Evolutionary conservation across 2,113 vertebrate species (phyloP).

Genomic region (Hemicordylus capensis): DNA sequence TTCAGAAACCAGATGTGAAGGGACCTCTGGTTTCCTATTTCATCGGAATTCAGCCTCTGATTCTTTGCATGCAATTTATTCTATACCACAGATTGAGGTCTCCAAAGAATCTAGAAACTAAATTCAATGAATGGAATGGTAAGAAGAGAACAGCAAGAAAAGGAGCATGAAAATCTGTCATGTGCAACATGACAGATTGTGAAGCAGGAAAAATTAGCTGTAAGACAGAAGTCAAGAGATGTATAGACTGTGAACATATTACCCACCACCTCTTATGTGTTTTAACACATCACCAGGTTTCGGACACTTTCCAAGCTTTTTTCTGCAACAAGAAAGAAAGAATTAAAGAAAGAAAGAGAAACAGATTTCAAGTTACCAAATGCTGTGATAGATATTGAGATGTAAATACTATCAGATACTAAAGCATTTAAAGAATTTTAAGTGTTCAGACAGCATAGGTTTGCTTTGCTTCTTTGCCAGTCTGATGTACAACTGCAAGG

Average conservation of each 20-base stretch:
- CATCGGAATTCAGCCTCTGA: no score
- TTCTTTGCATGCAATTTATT: no score
- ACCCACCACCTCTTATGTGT: not conserved
- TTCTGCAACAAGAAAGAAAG: no score
- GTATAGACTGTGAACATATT: not conserved
- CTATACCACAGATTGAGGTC: no score
- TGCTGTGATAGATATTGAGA: not conserved
- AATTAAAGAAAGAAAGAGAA: no score
- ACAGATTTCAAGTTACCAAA: not conserved
- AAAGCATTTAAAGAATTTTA: not conserved
- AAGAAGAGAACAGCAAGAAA: not conserved
- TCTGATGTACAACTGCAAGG: conserved; percentile 1
- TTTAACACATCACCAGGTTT: not conserved
- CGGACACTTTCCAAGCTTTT: not conserved
- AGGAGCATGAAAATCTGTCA: not conserved
- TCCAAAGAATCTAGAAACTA: no score
- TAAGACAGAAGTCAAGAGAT: no score
- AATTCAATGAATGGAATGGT: no score
- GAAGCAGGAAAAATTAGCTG: not conserved
- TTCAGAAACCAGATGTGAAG: no score
- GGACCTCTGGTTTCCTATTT: no score
- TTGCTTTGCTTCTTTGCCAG: not conserved
- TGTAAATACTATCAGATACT: not conserved
- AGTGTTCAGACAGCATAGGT: not conserved
- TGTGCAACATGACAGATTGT: not conserved